phyloP scores from a whole-genome alignment of 1,140 invertebrate genomes.

The Bacillus rossius region DNA sequence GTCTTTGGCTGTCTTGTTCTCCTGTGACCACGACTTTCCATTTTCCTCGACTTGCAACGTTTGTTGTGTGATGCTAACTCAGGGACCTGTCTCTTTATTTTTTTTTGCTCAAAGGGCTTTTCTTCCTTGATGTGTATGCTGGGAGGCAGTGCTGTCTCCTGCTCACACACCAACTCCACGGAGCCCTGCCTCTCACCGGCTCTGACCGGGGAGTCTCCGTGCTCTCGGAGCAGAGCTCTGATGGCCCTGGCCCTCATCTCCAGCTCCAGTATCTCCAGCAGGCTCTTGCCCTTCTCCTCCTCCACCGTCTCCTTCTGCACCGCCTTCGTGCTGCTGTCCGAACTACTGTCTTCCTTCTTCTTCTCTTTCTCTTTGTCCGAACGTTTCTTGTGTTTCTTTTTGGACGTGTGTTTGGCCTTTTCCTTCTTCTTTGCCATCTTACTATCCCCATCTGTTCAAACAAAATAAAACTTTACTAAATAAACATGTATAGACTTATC shows the following conservation, averaged over 20 bases:
- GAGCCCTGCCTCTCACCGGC: neutral
- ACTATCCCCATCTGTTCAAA: too few relatives aligned
- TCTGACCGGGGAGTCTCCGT: neutral
- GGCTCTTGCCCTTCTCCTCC: conserved; percentile 39
- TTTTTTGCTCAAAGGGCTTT: neutral
- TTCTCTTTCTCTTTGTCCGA: neutral
- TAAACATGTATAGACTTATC: too few relatives aligned
- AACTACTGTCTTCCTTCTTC: neutral
- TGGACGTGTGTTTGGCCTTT: neutral
- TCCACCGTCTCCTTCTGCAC: neutral
- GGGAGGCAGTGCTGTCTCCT: neutral
- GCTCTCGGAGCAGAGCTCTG: conserved; percentile 44
- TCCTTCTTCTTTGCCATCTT: neutral
- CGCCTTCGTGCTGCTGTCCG: neutral
- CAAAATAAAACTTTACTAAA: too few relatives aligned
- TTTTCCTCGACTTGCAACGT: neutral
- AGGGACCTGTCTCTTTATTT: neutral
- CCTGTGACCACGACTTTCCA: neutral
- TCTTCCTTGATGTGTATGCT: neutral
- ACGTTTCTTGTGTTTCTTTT: neutral
- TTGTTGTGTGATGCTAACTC: neutral
- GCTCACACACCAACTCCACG: neutral
- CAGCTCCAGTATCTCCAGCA: conserved; percentile 46
- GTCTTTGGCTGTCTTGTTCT: neutral
- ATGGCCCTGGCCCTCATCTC: conserved; percentile 51